Percentiles rank a stretch among this genome's conserved stretches.
phyloP scores from a whole-genome alignment of 2,797 vertebrate genomes.

The Spinus olivaceus region DNA sequence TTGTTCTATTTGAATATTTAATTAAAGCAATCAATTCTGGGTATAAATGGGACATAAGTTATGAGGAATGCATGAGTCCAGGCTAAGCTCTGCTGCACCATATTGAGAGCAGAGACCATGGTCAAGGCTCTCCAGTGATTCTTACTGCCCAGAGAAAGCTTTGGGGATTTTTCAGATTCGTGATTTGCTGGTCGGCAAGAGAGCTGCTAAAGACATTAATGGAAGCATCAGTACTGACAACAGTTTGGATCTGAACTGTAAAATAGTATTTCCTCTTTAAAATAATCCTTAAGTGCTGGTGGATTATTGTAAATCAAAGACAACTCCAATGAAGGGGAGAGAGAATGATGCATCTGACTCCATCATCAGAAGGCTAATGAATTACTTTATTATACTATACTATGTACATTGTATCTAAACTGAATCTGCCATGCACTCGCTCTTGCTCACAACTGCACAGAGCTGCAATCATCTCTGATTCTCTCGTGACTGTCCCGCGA shows the following conservation, averaged over 20 bases:
- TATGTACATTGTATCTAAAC: no score
- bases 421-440: no score
- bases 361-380: no score
- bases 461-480: no score
- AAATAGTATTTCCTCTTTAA: not conserved
- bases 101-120: not conserved
- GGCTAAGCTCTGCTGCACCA: not conserved
- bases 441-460: no score
- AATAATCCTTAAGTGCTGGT: not conserved
- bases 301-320: not conserved
- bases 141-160: not conserved
- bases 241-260: not conserved
- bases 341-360: no score
- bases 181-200: not conserved
- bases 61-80: not conserved
- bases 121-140: not conserved
- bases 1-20: not conserved
- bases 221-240: not conserved
- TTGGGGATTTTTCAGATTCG: not conserved
- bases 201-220: not conserved
- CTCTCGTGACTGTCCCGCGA: no score
- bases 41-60: not conserved
- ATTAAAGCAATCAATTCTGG: not conserved
- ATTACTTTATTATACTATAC: no score
- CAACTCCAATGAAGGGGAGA: no score